Percentiles rank a stretch among this genome's conserved stretches.
Conservation (phyloP, 2,113 vertebrate genomes). For the Catharus bicknelli region DNA sequence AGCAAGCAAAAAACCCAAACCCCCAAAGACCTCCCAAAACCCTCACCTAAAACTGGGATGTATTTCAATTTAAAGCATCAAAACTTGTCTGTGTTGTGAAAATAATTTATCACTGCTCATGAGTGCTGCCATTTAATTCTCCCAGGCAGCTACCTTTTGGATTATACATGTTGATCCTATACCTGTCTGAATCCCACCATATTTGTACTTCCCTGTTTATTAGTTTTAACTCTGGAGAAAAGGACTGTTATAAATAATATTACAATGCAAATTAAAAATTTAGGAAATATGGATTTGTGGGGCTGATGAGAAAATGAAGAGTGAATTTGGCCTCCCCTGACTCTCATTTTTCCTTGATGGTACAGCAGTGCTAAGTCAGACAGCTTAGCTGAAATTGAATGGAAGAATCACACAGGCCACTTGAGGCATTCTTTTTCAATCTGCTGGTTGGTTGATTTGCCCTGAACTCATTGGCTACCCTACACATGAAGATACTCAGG, state of each 20-base stretch:
- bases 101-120: neutral
- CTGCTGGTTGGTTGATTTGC: neutral
- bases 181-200: neutral
- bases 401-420: neutral
- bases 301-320: neutral
- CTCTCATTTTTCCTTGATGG: neutral
- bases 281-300: neutral
- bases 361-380: neutral
- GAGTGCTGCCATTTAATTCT: neutral
- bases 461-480: neutral
- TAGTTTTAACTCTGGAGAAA: slow-evolving; percentile 3
- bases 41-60: neutral
- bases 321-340: neutral
- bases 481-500: neutral
- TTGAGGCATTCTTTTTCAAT: neutral
- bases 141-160: neutral
- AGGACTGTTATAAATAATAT: neutral
- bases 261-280: neutral
- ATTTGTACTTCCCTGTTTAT: neutral
- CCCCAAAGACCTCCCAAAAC: neutral
- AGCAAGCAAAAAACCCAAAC: neutral
- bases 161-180: neutral
- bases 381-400: neutral
- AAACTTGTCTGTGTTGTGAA: neutral
- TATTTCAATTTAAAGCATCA: neutral